Evolutionary conservation across 2,797 vertebrate genomes (phyloP).

Genomic region (Limnodromus scolopaceus): DNA sequence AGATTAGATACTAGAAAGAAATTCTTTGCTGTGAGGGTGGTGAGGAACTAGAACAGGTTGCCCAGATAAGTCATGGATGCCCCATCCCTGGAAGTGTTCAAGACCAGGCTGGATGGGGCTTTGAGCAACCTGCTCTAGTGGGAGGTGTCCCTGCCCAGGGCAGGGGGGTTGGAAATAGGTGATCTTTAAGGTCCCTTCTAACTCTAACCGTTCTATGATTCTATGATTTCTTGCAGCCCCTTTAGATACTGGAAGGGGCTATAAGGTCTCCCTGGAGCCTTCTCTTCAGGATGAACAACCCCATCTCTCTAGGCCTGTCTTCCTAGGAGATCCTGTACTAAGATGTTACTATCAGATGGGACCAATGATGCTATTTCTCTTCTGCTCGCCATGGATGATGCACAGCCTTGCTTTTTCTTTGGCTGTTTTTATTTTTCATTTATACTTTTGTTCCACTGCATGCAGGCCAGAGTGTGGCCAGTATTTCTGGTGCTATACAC

Average conservation of each 20-base stretch:
- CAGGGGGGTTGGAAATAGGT: too few species aligned
- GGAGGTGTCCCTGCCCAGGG: too few species aligned
- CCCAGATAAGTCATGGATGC: too few species aligned
- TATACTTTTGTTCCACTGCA: not conserved
- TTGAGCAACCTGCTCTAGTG: too few species aligned
- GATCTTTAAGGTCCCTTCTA: too few species aligned
- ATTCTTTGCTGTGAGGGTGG: too few species aligned
- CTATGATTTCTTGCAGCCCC: not conserved
- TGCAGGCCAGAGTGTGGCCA: not conserved
- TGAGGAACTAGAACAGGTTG: too few species aligned
- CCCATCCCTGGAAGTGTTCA: too few species aligned
- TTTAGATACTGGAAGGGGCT: not conserved
- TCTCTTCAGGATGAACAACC: not conserved
- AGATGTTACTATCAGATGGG: not conserved
- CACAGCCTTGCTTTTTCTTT: not conserved
- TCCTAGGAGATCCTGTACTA: not conserved
- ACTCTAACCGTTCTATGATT: too few species aligned
- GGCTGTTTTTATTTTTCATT: not conserved
- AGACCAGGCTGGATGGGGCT: too few species aligned
- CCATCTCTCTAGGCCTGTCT: not conserved
- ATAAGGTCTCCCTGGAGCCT: not conserved
- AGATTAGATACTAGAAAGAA: too few species aligned
- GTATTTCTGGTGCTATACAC: not conserved
- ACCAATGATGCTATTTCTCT: not conserved
- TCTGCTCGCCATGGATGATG: not conserved